Percentiles rank a stretch among this genome's conserved stretches.
Conservation (phyloP, 2,113 vertebrate species). For the Notiomystis cincta region DNA sequence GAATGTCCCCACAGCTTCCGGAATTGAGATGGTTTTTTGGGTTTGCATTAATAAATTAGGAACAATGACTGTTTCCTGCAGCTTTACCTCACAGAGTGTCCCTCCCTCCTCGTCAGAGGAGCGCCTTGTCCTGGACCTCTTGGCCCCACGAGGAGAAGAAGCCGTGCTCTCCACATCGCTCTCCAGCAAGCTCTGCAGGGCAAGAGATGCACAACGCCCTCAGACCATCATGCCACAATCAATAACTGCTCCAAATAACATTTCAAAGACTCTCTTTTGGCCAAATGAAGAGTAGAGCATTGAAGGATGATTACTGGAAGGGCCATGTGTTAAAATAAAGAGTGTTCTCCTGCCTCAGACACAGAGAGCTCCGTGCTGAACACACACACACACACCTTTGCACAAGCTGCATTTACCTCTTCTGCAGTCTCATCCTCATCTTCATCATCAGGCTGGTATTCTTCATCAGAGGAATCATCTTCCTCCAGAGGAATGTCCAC, state of each 20-base stretch:
- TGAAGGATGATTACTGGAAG: neutral
- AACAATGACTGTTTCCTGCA: neutral
- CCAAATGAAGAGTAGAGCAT: accelerated
- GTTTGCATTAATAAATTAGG: neutral
- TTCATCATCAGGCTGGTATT: constrained; percentile 92
- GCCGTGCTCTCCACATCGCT: constrained; percentile 89
- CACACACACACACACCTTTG: neutral
- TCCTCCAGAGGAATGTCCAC: constrained; percentile 94
- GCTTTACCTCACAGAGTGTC: constrained; percentile 43
- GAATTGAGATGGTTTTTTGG: accelerated
- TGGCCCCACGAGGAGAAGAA: constrained; percentile 81
- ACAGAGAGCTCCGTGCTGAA: neutral
- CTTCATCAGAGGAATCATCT: constrained; percentile 95
- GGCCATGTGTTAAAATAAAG: neutral
- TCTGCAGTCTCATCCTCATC: constrained; percentile 93
- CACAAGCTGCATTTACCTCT: constrained; percentile 72
- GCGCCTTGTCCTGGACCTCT: constrained; percentile 23
- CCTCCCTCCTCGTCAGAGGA: constrained; percentile 75
- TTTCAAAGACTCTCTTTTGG: neutral
- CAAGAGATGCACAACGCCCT: neutral
- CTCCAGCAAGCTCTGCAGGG: constrained; percentile 83
- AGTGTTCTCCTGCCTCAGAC: neutral
- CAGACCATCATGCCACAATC: neutral
- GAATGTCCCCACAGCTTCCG: accelerated
- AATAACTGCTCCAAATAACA: neutral